Evolutionary conservation across 2,888 invertebrate genomes (phyloP).

Genomic region (Himalopsyche japonica): DNA sequence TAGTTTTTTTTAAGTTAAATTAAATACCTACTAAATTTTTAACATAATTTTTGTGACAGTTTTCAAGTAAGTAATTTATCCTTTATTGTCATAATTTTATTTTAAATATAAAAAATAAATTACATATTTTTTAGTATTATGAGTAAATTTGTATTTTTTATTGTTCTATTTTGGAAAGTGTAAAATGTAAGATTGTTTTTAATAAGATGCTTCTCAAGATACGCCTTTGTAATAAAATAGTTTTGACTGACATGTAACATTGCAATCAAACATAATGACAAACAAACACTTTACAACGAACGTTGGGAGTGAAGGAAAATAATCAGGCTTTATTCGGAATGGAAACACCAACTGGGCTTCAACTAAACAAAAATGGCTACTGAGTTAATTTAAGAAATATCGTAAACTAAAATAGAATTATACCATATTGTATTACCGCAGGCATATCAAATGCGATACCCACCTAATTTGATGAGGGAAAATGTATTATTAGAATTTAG

Average conservation of each 20-base stretch:
- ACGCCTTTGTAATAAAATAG: background rate
- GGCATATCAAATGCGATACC: too few species aligned
- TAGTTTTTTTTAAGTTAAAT: too few species aligned
- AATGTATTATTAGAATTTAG: too few species aligned
- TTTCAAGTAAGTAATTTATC: too few species aligned
- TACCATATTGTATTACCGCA: too few species aligned
- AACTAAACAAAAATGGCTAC: background rate
- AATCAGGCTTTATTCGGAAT: background rate
- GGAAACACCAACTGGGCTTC: background rate
- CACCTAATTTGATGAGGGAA: too few species aligned
- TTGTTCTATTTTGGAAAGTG: too few species aligned
- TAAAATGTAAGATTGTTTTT: background rate
- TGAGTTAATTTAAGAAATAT: background rate
- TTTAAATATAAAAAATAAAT: too few species aligned
- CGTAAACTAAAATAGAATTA: background rate
- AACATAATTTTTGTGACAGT: too few species aligned
- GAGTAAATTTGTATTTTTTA: background rate
- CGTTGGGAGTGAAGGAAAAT: background rate
- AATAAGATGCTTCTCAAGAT: background rate
- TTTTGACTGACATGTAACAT: slow-evolving; percentile 13
- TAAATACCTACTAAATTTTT: too few species aligned
- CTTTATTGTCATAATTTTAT: too few species aligned
- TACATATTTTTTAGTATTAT: background rate
- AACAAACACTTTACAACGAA: slow-evolving; percentile 9
- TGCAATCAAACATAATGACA: slow-evolving; percentile 18